Conservation (phyloP, 2,113 vertebrate species). For the Echinops telfairi region DNA sequence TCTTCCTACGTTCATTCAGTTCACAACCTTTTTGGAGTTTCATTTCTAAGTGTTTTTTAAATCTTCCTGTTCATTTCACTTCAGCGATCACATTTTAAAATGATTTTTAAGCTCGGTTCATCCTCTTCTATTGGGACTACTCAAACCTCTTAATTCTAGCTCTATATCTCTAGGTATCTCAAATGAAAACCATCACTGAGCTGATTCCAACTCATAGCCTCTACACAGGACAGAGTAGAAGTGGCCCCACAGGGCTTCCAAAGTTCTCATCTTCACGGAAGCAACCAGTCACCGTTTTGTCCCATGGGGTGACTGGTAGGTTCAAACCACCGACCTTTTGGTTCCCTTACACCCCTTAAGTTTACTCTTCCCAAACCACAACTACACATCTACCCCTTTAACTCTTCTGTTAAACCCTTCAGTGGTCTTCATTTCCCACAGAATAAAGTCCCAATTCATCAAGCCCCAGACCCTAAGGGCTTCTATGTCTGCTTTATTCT, state of each 20-base stretch:
- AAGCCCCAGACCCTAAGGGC: background rate
- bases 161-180: background rate
- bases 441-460: background rate
- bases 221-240: no score
- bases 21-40: background rate
- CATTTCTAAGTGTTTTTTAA: background rate
- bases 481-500: conserved; percentile 8
- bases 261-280: background rate
- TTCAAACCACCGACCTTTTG: background rate
- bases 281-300: background rate
- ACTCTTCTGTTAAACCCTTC: background rate
- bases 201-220: background rate
- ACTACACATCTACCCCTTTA: background rate
- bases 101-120: background rate
- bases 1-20: background rate
- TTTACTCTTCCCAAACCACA: background rate
- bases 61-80: background rate
- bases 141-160: background rate
- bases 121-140: background rate
- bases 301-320: no score
- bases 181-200: background rate
- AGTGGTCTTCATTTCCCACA: background rate
- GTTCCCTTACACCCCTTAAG: background rate
- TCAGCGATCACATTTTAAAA: background rate
- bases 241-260: background rate